phyloP scores from a whole-genome alignment of 2,113 vertebrate species.

The Pseudolaguvia tuberculata region DNA sequence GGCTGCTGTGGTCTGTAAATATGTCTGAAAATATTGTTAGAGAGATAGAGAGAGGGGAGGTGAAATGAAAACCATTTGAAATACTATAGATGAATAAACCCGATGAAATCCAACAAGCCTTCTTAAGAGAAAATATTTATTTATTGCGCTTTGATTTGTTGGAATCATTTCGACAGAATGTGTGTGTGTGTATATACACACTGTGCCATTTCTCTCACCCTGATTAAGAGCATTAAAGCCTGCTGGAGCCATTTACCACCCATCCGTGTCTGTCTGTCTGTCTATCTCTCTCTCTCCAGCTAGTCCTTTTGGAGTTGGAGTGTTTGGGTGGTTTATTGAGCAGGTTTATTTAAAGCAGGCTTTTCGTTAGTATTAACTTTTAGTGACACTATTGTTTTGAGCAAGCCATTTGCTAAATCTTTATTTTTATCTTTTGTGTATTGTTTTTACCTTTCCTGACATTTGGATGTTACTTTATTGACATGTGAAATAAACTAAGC shows the following conservation, averaged over 20 bases:
- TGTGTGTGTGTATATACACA: constrained; percentile 62
- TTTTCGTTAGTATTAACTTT: constrained; percentile 20
- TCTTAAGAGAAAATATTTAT: constrained; percentile 74
- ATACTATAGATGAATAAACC: constrained; percentile 33
- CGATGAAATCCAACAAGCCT: constrained; percentile 55
- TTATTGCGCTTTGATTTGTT: constrained; percentile 71
- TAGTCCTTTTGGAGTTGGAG: constrained; percentile 16
- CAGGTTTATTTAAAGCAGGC: constrained; percentile 10
- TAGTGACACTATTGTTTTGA: constrained; percentile 27
- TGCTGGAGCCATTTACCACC: constrained; percentile 70
- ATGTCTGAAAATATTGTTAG: constrained; percentile 65
- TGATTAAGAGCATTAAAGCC: constrained; percentile 67
- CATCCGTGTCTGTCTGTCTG: constrained; percentile 52
- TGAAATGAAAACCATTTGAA: constrained; percentile 20
- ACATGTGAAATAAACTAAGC: constrained; percentile 41
- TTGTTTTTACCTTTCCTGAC: constrained; percentile 5
- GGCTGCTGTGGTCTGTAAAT: constrained; percentile 85
- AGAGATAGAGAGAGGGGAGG: constrained; percentile 41
- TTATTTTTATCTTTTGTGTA: constrained; percentile 10
- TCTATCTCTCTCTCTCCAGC: not conserved
- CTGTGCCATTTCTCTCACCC: constrained; percentile 61
- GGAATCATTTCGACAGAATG: constrained; percentile 71
- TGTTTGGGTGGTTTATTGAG: constrained; percentile 8
- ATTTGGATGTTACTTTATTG: constrained; percentile 9
- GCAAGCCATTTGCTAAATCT: constrained; percentile 19